Evolutionary conservation across 2,113 vertebrate genomes (phyloP).

Genomic region (Lepus timidus): DNA sequence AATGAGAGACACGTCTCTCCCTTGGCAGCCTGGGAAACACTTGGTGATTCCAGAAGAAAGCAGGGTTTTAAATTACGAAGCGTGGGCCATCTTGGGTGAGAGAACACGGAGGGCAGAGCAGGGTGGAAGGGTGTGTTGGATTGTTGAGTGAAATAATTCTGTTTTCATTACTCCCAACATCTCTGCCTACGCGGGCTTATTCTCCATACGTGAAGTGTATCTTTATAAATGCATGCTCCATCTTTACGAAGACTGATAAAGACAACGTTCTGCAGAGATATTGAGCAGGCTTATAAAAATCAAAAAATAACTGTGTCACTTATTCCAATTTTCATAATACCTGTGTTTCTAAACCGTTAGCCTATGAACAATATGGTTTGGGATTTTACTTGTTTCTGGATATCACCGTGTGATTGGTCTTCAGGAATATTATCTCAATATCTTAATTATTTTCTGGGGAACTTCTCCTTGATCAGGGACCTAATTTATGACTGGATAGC

Average conservation of each 20-base stretch:
- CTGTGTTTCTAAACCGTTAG: background rate
- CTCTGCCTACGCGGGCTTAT: slow-evolving; percentile 69
- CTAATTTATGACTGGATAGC: slow-evolving; percentile 88
- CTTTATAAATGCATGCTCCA: slow-evolving; percentile 70
- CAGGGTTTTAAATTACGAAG: slow-evolving; percentile 57
- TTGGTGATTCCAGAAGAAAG: slow-evolving; percentile 41
- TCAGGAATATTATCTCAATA: slow-evolving; percentile 78
- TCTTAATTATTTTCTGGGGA: slow-evolving; percentile 80
- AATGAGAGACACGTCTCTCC: slow-evolving; percentile 1
- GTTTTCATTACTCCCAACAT: slow-evolving; percentile 4
- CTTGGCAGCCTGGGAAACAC: slow-evolving; percentile 31
- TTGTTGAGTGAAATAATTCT: slow-evolving; percentile 40
- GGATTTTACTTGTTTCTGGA: background rate
- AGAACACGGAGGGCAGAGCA: background rate
- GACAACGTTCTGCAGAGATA: background rate
- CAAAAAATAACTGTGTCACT: background rate
- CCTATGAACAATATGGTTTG: background rate
- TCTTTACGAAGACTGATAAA: slow-evolving; percentile 70
- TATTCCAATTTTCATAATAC: background rate
- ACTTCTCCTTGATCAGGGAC: slow-evolving; percentile 84
- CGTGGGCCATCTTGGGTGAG: background rate
- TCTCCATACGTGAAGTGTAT: slow-evolving; percentile 42
- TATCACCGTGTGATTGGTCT: background rate
- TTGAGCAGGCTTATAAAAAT: background rate
- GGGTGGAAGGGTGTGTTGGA: background rate